These are phyloP conservation scores for Elephas maximus DNA, from an alignment of 2,113 vertebrate genomes.

Conservation along the genomic window DNA sequence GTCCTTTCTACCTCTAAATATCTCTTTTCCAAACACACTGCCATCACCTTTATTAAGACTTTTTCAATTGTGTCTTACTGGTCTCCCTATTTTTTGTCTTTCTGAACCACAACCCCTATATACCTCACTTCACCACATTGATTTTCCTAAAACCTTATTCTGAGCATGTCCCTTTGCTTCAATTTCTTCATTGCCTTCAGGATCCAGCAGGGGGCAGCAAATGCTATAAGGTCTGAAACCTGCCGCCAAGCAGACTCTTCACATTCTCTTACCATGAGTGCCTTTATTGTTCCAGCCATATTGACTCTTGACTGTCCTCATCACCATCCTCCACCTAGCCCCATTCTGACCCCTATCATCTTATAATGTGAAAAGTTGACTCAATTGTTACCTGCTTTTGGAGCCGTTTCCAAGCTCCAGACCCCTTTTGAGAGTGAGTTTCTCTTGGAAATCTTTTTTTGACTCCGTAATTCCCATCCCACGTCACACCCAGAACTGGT, in stretches of 20 bases:
- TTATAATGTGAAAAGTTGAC: background rate
- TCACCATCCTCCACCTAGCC: fast-evolving
- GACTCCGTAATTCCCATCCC: background rate
- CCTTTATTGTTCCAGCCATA: background rate
- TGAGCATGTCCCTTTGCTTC: background rate
- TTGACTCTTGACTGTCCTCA: background rate
- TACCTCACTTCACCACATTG: background rate
- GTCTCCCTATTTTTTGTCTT: background rate
- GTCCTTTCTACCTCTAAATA: background rate
- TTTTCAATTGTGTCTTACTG: background rate
- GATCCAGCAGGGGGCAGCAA: fast-evolving
- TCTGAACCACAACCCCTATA: background rate
- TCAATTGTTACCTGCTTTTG: background rate
- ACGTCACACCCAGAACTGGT: background rate
- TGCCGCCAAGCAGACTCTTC: background rate
- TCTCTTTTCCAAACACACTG: background rate
- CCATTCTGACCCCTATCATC: too few species aligned
- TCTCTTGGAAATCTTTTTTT: background rate
- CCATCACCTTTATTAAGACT: background rate
- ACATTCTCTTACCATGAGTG: fast-evolving
- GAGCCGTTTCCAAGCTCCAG: background rate
- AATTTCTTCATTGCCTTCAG: background rate
- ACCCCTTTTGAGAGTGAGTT: background rate
- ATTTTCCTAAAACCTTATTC: background rate
- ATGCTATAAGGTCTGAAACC: fast-evolving